These are phyloP conservation scores for Orycteropus afer DNA, from an alignment of 2,113 vertebrate genomes.

Conservation along the genomic window DNA sequence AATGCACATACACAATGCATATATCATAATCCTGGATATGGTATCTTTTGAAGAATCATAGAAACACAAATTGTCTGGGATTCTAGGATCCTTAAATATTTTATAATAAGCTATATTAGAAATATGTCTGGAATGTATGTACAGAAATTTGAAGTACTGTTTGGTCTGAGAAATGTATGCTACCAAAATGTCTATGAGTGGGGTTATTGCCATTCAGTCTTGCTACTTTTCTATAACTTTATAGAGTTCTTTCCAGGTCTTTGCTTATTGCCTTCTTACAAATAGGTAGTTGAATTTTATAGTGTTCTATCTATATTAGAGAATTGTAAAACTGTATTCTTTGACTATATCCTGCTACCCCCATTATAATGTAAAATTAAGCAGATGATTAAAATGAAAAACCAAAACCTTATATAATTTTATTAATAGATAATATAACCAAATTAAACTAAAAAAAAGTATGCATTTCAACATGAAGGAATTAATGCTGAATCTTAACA, in stretches of 20 bases:
- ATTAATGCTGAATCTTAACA: not conserved
- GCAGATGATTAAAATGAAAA: not conserved
- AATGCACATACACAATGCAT: not conserved
- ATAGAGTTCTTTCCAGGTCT: not conserved
- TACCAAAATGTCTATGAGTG: not conserved
- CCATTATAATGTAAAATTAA: not conserved
- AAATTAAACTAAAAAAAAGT: not conserved
- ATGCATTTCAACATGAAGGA: not conserved
- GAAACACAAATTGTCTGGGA: not conserved
- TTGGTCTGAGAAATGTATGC: not conserved
- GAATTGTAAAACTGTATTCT: not conserved
- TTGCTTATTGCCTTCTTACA: not conserved
- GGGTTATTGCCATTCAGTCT: not conserved
- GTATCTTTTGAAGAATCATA: not conserved
- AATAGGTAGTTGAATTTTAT: not conserved
- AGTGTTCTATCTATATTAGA: not conserved
- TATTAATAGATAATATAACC: not conserved
- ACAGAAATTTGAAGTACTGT: not conserved
- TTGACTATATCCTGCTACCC: not conserved
- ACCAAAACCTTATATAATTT: not conserved
- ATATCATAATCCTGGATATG: not conserved
- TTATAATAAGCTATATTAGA: not conserved
- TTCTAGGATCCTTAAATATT: not conserved
- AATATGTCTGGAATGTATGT: not conserved
- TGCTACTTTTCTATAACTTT: not conserved